Percentiles rank a stretch among this genome's conserved stretches.
phyloP scores from a whole-genome alignment of 2,888 invertebrate species.

The Agrochola macilenta region DNA sequence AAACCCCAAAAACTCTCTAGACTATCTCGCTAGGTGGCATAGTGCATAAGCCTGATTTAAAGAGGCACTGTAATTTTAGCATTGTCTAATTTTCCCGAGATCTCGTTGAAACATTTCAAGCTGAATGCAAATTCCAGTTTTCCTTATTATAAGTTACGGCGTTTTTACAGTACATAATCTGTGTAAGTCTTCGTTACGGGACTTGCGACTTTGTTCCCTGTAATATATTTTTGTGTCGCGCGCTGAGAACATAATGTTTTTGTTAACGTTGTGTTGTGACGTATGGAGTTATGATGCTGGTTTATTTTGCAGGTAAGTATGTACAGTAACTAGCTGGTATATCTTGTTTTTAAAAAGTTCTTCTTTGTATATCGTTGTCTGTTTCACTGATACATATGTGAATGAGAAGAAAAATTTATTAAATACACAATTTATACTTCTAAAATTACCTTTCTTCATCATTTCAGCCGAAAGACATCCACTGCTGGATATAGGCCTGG shows the following conservation, averaged over 20 bases:
- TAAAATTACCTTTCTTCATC: neutral
- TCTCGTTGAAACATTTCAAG: constrained; percentile 22
- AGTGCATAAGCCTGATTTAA: neutral
- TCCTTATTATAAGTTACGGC: constrained; percentile 54
- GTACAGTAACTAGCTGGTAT: neutral
- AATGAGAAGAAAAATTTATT: neutral
- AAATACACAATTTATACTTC: neutral
- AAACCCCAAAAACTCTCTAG: no score
- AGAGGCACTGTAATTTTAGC: no score
- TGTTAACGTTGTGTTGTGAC: constrained; percentile 45
- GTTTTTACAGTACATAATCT: constrained; percentile 58
- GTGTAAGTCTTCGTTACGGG: constrained; percentile 63
- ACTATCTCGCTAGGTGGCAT: neutral
- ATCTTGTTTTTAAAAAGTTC: neutral
- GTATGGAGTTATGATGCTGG: constrained; percentile 38
- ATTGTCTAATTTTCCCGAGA: constrained; percentile 29
- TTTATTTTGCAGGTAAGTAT: constrained; percentile 17
- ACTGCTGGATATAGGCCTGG: no score
- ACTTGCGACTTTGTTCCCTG: constrained; percentile 54
- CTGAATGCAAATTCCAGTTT: constrained; percentile 39
- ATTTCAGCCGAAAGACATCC: no score
- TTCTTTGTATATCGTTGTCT: neutral
- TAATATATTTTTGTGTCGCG: constrained; percentile 59
- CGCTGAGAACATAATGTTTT: constrained; percentile 56
- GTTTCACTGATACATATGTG: neutral